Evolutionary conservation across 2,113 vertebrate species (phyloP), one percentile per base, ranked within the genome.

Genomic region (Catagonus wagneri): DNA sequence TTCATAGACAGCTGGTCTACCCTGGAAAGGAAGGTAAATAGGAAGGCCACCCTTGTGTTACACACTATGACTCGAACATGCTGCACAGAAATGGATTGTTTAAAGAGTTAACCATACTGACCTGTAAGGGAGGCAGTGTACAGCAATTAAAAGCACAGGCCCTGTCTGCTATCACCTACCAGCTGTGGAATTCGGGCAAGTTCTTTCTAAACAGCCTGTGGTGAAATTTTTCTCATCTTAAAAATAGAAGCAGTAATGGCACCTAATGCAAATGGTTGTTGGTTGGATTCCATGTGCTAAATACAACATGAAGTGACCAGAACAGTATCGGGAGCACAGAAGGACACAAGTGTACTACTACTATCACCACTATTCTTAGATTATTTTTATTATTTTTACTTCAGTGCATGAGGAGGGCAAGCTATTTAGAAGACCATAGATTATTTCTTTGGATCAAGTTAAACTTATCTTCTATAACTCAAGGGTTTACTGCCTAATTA

Each of bases 381-480:
- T 50, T 63, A 7, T 27, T 72, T 50, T 10, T 15, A 10, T 22
- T 13, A 20, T 15, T 3, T n/a, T 69, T 69, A 71, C 56, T 78
- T 61, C 63, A 84, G 83, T 52, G 29, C 36, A 75, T 3, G 7
- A 44, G 22, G 63, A 71, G 52, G 92, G 11, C 9, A 58, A 75
- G 17, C 36, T 88, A 50, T 72, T 23, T 68, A 87, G 86, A 94
- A 52, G 76, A 65, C 6, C 32, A 56, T 1, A 61, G 25, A 76
- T 63, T 52, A 83, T 75, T 95, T 93, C 22, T 90, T 88, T 52
- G 50, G 72, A 44, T 75, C n/a, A 87, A 80, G 39, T 72, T 84
- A 92, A 81, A n/a, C n/a, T 63, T 76, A 61, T 72, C 17, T 34
- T 56, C 58, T 94, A 75, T 23, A 80, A 81, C 63, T n/a, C 9